Evolutionary conservation across 37 sponge, comb jelly and placozoan species (phyloP).

Genomic region (Axinella damicornis): DNA sequence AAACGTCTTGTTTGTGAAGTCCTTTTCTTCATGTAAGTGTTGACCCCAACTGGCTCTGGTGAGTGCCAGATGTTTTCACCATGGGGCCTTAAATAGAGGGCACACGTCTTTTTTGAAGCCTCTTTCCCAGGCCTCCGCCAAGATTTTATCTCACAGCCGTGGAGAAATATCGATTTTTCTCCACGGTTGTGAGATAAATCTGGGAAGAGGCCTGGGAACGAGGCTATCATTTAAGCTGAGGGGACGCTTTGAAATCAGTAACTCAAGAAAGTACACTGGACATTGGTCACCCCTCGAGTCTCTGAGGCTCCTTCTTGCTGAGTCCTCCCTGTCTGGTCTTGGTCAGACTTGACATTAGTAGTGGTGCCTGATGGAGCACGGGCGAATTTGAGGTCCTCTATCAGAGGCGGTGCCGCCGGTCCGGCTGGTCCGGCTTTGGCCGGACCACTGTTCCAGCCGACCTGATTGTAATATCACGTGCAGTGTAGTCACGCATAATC

Average conservation of each 20-base stretch:
- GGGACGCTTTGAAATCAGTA: not conserved
- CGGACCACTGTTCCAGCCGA: no score
- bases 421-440: no score
- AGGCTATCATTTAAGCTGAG: no score
- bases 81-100: constrained; percentile 1
- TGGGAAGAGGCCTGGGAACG: no score
- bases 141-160: no score
- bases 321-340: constrained; percentile 25
- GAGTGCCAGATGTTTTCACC: not conserved
- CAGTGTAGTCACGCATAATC: no score
- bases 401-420: no score
- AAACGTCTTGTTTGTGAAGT: not conserved
- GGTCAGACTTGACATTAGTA: not conserved
- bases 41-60: not conserved
- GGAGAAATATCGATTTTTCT: no score
- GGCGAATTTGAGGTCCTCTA: constrained; percentile 7
- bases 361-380: not conserved
- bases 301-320: not conserved
- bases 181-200: no score
- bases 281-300: no score
- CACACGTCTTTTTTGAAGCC: not conserved
- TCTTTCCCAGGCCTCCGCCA: no score
- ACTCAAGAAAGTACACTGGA: not conserved
- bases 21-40: constrained; percentile 3
- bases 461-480: no score